Conservation (phyloP, 2,797 vertebrate species). For the Gouania willdenowi region DNA sequence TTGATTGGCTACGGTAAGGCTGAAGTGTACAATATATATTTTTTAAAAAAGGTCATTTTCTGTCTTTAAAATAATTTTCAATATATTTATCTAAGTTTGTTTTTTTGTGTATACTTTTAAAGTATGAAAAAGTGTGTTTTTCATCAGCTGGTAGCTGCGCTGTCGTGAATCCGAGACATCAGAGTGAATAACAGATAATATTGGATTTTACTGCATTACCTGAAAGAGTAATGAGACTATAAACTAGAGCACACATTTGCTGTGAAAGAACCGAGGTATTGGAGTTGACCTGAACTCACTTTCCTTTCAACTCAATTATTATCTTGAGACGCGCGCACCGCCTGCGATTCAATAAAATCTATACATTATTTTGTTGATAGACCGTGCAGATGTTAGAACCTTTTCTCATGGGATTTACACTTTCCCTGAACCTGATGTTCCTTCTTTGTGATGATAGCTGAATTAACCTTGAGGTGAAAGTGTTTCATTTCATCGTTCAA, state of each 20-base stretch:
- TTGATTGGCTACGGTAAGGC: no score
- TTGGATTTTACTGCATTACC: neutral
- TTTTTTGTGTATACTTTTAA: no score
- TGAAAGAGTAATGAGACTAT: neutral
- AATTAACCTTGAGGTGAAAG: constrained; percentile 1
- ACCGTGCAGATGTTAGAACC: neutral
- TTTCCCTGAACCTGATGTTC: neutral
- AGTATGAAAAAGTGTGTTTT: no score
- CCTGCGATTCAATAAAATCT: neutral
- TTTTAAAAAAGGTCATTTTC: no score
- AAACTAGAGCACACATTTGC: neutral
- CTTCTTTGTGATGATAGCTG: neutral
- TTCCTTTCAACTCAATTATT: neutral
- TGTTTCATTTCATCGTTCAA: neutral
- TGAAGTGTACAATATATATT: no score
- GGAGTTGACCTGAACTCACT: neutral
- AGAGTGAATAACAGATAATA: neutral
- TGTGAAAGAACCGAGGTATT: neutral
- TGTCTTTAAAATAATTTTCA: no score
- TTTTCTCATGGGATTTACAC: neutral
- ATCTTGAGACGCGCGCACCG: neutral
- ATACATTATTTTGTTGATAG: neutral
- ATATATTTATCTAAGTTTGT: no score
- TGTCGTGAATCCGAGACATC: no score
- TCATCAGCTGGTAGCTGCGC: no score